Percentiles rank a stretch among this genome's conserved stretches.
Conservation (phyloP, 2,797 vertebrate species). For the Peromyscus eremicus region DNA sequence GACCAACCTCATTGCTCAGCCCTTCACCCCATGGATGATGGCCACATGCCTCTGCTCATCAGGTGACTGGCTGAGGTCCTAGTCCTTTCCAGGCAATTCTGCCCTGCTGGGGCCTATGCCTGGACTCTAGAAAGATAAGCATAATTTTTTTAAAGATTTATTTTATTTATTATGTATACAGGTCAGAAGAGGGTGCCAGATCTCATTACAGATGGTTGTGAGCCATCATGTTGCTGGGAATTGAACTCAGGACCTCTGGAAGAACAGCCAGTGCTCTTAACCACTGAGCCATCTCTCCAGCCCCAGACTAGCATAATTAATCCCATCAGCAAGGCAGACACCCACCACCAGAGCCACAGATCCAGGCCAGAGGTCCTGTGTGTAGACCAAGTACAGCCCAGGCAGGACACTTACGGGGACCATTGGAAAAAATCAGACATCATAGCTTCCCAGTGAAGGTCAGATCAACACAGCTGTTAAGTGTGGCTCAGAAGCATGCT, state of each 20-base stretch:
- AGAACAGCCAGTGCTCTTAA: too few relatives aligned
- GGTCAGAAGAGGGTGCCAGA: too few relatives aligned
- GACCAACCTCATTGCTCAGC: not conserved
- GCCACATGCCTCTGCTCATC: not conserved
- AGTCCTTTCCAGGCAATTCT: not conserved
- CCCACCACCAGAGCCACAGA: not conserved
- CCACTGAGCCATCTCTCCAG: too few relatives aligned
- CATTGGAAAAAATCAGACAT: not conserved
- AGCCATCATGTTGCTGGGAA: too few relatives aligned
- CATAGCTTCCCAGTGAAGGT: not conserved
- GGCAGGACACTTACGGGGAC: not conserved
- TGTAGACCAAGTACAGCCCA: not conserved
- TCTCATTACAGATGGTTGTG: too few relatives aligned
- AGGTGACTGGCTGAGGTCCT: not conserved
- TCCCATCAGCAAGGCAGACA: not conserved
- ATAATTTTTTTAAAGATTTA: not conserved
- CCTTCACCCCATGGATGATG: not conserved
- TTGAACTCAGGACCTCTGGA: too few relatives aligned
- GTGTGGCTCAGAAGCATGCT: not conserved
- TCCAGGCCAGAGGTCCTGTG: not conserved
- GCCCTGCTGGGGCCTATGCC: not conserved
- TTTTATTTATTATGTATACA: too few relatives aligned
- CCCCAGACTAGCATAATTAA: not conserved
- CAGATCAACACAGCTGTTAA: not conserved
- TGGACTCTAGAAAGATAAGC: not conserved